Percentiles rank a stretch among this genome's conserved stretches.
phyloP scores from a whole-genome alignment of 2,888 invertebrate species.

The Aphrophora alni region DNA sequence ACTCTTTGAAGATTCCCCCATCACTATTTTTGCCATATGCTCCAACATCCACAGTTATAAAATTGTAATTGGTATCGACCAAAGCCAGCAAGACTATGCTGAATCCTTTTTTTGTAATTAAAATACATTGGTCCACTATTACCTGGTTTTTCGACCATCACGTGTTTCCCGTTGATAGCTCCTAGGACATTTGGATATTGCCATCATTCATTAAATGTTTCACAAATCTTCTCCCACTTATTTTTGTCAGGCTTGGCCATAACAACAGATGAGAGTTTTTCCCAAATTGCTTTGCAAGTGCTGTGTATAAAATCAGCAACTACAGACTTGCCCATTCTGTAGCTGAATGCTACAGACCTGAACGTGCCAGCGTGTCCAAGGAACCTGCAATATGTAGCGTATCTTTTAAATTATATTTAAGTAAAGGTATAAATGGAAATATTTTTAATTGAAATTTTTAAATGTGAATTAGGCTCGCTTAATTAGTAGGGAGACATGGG shows the following conservation, averaged over 20 bases:
- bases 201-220: constrained; percentile 16
- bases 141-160: background rate
- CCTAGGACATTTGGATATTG: background rate
- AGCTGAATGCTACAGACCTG: constrained; percentile 19
- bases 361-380: background rate
- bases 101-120: constrained; percentile 3
- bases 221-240: background rate
- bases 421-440: background rate
- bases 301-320: background rate
- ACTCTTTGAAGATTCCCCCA: background rate
- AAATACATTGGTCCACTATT: background rate
- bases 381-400: background rate
- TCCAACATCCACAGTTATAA: background rate
- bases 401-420: background rate
- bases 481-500: no score
- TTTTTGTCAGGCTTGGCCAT: background rate
- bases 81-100: background rate
- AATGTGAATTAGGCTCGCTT: no score
- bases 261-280: background rate
- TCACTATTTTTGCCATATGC: background rate
- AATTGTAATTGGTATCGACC: background rate
- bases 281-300: constrained; percentile 14
- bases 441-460: no score
- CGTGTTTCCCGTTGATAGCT: background rate
- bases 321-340: constrained; percentile 12